phyloP scores from a whole-genome alignment of 2,888 invertebrate species.

The Thereva unica region DNA sequence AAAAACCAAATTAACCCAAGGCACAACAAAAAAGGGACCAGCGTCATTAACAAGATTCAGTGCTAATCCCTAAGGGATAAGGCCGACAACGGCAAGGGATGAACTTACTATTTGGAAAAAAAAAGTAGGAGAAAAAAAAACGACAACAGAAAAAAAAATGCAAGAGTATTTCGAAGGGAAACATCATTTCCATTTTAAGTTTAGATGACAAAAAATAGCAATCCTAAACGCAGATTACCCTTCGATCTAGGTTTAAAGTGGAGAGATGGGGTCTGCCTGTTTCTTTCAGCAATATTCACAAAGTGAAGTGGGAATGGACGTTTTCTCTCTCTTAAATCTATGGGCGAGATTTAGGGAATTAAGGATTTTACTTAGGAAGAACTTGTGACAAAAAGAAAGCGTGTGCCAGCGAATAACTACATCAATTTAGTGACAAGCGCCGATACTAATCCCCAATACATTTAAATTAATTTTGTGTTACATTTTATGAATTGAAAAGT shows the following conservation, averaged over 20 bases:
- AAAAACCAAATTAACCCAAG: slow-evolving; percentile 42
- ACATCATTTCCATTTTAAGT: slow-evolving; percentile 42
- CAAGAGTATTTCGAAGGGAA: slow-evolving; percentile 32
- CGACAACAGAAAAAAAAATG: not conserved
- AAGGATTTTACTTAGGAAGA: too few relatives aligned
- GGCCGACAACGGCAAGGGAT: slow-evolving; percentile 38
- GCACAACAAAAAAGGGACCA: slow-evolving; percentile 41
- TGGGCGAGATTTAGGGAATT: too few relatives aligned
- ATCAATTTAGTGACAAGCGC: too few relatives aligned
- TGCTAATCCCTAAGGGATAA: slow-evolving; percentile 43
- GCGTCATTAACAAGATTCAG: slow-evolving; percentile 44
- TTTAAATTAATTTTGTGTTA: too few relatives aligned
- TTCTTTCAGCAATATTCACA: too few relatives aligned
- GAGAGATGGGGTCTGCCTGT: too few relatives aligned
- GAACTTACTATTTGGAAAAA: slow-evolving; percentile 32
- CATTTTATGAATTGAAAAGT: too few relatives aligned
- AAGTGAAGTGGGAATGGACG: too few relatives aligned
- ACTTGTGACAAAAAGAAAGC: too few relatives aligned
- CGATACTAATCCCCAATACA: too few relatives aligned
- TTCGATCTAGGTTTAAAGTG: slow-evolving; percentile 7
- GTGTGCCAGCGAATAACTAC: too few relatives aligned
- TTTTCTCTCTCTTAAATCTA: too few relatives aligned
- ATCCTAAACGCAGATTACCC: slow-evolving; percentile 8
- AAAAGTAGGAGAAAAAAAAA: slow-evolving; percentile 28
- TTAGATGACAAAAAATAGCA: slow-evolving; percentile 22